Evolutionary conservation across 1,140 invertebrate species (phyloP).

Genomic region (Aphaenogaster rudis): DNA sequence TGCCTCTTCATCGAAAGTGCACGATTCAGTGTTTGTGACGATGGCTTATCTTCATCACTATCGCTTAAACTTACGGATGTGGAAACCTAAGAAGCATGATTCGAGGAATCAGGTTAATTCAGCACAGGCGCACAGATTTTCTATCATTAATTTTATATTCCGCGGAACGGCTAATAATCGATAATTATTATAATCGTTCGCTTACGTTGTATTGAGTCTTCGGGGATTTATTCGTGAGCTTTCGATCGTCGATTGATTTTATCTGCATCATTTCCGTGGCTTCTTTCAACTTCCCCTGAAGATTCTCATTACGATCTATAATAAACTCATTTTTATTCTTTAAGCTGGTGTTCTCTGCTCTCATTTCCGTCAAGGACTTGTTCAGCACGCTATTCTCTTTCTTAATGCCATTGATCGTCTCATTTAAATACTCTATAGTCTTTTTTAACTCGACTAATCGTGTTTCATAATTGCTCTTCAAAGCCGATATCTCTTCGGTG

Average conservation of each 20-base stretch:
- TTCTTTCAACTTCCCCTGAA: background rate
- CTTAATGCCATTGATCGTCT: background rate
- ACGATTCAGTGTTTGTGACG: background rate
- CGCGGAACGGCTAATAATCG: background rate
- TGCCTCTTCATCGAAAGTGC: background rate
- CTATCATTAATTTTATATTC: constrained; percentile 21
- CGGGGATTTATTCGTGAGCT: background rate
- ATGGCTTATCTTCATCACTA: background rate
- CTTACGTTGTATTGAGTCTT: background rate
- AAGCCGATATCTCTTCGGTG: background rate
- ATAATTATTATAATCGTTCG: background rate
- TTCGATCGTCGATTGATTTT: background rate
- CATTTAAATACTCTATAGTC: background rate
- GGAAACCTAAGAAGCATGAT: constrained; percentile 10
- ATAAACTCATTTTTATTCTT: background rate
- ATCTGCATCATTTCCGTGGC: background rate
- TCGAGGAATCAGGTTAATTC: constrained; percentile 22
- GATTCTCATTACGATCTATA: background rate
- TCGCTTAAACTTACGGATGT: background rate
- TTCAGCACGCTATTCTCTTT: background rate
- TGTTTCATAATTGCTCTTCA: background rate
- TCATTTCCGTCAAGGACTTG: background rate
- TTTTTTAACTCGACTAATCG: background rate
- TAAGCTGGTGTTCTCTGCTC: background rate
- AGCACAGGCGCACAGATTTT: background rate